Conservation (phyloP, 1,140 invertebrate genomes). For the Drosophila nannoptera region DNA sequence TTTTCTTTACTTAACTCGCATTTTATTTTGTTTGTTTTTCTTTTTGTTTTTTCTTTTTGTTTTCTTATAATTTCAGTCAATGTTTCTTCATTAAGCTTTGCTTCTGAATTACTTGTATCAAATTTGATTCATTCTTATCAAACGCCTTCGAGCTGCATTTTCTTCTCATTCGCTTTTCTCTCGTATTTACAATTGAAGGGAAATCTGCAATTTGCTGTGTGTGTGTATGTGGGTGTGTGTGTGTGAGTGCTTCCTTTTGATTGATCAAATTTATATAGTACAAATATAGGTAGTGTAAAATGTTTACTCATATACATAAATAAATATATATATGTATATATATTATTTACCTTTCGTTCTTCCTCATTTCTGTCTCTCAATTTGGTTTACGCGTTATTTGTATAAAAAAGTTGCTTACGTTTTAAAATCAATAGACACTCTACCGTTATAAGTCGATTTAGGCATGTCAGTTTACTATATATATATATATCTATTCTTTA, state of each 20-base stretch:
- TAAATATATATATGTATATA: background rate
- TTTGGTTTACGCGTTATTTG: constrained; percentile 47
- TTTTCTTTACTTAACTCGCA: constrained; percentile 45
- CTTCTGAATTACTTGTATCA: constrained; percentile 52
- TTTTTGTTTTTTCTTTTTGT: constrained; percentile 21
- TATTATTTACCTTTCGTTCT: constrained; percentile 4
- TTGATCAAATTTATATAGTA: constrained; percentile 28
- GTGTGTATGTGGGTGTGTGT: constrained; percentile 14
- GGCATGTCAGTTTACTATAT: constrained; percentile 37
- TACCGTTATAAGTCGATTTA: constrained; percentile 58
- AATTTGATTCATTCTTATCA: constrained; percentile 53
- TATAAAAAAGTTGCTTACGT: constrained; percentile 68
- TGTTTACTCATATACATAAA: constrained; percentile 5
- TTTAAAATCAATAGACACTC: constrained; percentile 67
- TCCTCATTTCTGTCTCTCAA: constrained; percentile 22
- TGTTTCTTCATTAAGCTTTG: constrained; percentile 75
- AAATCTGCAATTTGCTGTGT: background rate
- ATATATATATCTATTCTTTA: constrained; percentile 13
- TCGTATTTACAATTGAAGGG: constrained; percentile 35
- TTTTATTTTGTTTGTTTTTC: constrained; percentile 34
- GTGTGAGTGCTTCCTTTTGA: constrained; percentile 3
- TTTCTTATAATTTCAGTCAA: constrained; percentile 59
- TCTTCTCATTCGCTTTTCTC: constrained; percentile 12
- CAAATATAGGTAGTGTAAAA: constrained; percentile 35
- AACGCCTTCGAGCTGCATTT: constrained; percentile 57